Evolutionary conservation across 2,113 vertebrate species (phyloP).

Genomic region (Lampris megalopsis): DNA sequence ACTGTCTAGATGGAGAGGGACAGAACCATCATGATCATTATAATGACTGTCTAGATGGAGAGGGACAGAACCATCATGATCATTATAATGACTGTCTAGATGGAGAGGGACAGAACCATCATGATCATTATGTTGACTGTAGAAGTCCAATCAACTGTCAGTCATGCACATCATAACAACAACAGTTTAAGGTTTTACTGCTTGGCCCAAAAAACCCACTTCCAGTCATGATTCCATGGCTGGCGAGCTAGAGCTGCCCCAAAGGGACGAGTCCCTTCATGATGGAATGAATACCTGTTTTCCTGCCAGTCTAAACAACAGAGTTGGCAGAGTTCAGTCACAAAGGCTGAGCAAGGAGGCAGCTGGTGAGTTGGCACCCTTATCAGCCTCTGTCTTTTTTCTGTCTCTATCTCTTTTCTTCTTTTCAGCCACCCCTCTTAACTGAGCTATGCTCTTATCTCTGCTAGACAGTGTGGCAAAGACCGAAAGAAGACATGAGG

Average conservation of each 20-base stretch:
- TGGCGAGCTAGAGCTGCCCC: constrained; percentile 33
- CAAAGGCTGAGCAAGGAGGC: constrained; percentile 25
- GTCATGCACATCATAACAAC: constrained; percentile 24
- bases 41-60: too few relatives aligned
- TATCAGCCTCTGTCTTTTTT: neutral
- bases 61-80: too few relatives aligned
- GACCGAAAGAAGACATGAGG: too few relatives aligned
- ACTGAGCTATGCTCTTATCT: constrained; percentile 24
- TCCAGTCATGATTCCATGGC: constrained; percentile 10
- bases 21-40: too few relatives aligned
- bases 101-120: too few relatives aligned
- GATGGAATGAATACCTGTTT: constrained; percentile 11
- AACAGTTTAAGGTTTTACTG: constrained; percentile 28
- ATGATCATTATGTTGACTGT: too few relatives aligned
- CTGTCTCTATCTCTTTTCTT: neutral
- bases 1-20: too few relatives aligned
- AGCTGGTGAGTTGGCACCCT: constrained; percentile 45
- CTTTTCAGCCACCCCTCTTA: constrained; percentile 12
- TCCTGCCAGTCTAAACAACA: constrained; percentile 50
- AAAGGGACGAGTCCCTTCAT: neutral
- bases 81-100: too few relatives aligned
- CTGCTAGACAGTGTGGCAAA: too few relatives aligned
- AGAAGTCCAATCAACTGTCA: too few relatives aligned
- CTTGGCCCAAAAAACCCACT: constrained; percentile 2
- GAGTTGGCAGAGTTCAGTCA: constrained; percentile 10